Base-by-base conservation (phyloP, 2,888 invertebrate species). In the Spatulosminthurus flaviceps region DNA sequence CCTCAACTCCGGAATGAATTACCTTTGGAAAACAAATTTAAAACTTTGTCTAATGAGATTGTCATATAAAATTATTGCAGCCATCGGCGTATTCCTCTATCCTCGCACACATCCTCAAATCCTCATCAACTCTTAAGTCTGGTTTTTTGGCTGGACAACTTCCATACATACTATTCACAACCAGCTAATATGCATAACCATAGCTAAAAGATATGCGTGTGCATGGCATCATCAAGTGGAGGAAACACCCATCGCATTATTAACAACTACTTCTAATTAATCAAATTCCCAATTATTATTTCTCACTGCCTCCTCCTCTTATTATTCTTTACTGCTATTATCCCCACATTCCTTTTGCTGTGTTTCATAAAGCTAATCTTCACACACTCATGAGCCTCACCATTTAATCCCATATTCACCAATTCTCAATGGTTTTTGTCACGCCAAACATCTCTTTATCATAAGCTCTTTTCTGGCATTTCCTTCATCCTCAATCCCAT, bases 11-110 rank as follows among this genome's bases (percentile, higher is more conserved):
- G 34, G n/a, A 51, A 51, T 51, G 51, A 51, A 51, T 51, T 51
- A 51, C 51, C 19, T 51, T 51, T 13, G 51, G n/a, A 51, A 51
- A 51, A 51, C 51, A 51, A 51, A 51, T 51, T 51, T 51, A 51
- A 51, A 51, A 51, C 51, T 51, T 51, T 51, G 64, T 64, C 84
- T 85, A 85, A 85, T 85, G 85, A 85, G 85, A 83, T 84, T 85
- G 85, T 85, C 85, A 83, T 85, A 84, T 85, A 83, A 84, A 85
- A 85, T 84, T 85, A 85, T 85, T 82, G 82, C 81, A 81, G 83
- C 84, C 81, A 60, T 67, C 77, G 83, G 83, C 82, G 64, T 75
- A 34, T 34, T 79, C 61, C 61, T 61, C 43, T 79, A 78, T 67
- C 29, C n/a, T 21, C 34, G 34, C 34, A 34, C 34, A 34, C 34